A percentile compares a stretch with the other conserved stretches of the same genome.
Evolutionary conservation across 2,888 invertebrate genomes (phyloP).

Genomic region (Tribolium freemani): DNA sequence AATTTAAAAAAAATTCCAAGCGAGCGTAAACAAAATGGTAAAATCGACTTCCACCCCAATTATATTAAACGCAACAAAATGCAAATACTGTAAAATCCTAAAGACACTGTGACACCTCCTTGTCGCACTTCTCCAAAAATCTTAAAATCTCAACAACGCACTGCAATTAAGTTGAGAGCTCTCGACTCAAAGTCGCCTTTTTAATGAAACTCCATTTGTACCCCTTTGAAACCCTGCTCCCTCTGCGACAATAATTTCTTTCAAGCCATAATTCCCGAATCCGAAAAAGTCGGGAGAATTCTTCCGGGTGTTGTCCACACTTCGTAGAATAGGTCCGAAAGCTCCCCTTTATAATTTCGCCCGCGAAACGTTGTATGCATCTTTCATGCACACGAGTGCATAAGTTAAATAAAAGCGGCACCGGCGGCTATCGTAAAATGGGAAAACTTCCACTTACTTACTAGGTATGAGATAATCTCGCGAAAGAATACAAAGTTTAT

Average conservation of each 20-base stretch:
- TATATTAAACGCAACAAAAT: neutral
- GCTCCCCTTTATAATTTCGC: slow-evolving; percentile 4
- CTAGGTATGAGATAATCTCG: slow-evolving; percentile 21
- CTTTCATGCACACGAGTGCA: slow-evolving; percentile 7
- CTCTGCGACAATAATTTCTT: neutral
- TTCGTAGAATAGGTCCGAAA: neutral
- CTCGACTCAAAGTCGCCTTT: slow-evolving; percentile 50
- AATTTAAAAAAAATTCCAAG: no score
- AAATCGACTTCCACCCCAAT: no score
- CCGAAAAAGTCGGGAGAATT: neutral
- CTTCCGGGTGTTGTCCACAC: neutral
- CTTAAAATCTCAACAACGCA: slow-evolving; percentile 47
- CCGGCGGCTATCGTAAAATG: slow-evolving; percentile 13
- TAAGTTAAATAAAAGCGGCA: slow-evolving; percentile 7
- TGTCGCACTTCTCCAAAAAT: neutral
- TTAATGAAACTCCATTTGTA: neutral
- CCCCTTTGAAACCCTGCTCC: neutral
- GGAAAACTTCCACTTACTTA: slow-evolving; percentile 22
- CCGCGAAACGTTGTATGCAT: slow-evolving; percentile 1
- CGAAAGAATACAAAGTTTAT: slow-evolving; percentile 13
- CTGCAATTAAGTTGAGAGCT: slow-evolving; percentile 58
- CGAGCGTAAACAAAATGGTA: no score
- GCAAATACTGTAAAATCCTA: neutral
- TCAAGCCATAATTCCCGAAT: neutral
- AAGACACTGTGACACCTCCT: neutral